phyloP scores from a whole-genome alignment of 2,888 invertebrate species.

The Mimumesa dahlbomi region DNA sequence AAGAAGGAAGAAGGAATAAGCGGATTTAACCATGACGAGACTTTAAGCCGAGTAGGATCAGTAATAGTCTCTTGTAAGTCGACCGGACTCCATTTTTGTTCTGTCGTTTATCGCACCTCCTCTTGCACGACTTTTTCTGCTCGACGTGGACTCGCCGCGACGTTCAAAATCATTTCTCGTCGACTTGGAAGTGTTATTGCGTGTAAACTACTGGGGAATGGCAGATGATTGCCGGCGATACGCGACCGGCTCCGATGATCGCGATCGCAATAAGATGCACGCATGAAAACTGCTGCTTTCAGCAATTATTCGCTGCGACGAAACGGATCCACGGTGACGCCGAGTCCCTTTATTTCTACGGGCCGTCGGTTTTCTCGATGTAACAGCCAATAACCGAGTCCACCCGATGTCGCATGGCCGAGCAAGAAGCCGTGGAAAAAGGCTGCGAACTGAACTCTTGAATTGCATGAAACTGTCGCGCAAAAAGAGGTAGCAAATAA shows the following conservation, averaged over 20 bases:
- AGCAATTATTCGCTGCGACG: no score
- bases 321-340: no score
- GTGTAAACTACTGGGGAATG: no score
- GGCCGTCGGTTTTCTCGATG: slow-evolving; percentile 19
- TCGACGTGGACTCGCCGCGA: no score
- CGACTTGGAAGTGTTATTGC: no score
- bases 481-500: slow-evolving; percentile 25
- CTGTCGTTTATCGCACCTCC: slow-evolving; percentile 26
- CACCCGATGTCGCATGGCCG: slow-evolving; percentile 11
- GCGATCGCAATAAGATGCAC: no score
- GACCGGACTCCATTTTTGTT: slow-evolving; percentile 48
- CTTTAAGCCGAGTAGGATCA: slow-evolving; percentile 58
- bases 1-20: slow-evolving; percentile 55
- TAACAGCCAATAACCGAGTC: slow-evolving; percentile 8
- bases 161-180: no score
- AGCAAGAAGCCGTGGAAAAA: slow-evolving; percentile 30
- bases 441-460: neutral
- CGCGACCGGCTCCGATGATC: no score
- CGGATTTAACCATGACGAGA: slow-evolving; percentile 55
- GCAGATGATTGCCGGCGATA: no score
- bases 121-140: slow-evolving; percentile 10
- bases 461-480: neutral
- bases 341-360: slow-evolving; percentile 8
- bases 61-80: slow-evolving; percentile 57
- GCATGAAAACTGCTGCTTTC: no score